These are phyloP conservation scores for Theocolax elegans DNA, from an alignment of 1,140 invertebrate genomes.

Conservation along the genomic window DNA sequence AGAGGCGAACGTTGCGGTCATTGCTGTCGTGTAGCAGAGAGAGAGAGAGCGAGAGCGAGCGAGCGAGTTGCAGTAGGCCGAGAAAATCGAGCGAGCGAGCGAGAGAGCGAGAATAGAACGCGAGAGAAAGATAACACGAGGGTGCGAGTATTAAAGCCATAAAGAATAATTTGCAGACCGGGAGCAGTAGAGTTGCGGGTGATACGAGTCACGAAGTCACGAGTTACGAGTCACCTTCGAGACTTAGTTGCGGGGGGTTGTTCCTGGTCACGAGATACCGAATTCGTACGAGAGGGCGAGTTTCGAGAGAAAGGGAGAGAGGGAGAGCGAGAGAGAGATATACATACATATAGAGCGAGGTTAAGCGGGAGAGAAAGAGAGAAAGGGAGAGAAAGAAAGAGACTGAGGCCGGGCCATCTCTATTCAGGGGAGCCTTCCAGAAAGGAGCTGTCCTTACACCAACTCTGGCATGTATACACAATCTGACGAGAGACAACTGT, in stretches of 20 bases:
- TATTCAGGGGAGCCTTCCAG: too few relatives aligned
- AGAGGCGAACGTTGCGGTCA: constrained; percentile 50
- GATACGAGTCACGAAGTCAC: too few relatives aligned
- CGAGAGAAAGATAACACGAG: constrained; percentile 3
- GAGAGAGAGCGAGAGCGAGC: constrained; percentile 19
- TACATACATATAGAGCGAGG: constrained; percentile 9
- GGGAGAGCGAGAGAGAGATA: constrained; percentile 7
- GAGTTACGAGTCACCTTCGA: too few relatives aligned
- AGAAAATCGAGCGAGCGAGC: constrained; percentile 22
- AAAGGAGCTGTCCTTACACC: too few relatives aligned
- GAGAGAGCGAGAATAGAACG: constrained; percentile 37
- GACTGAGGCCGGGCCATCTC: too few relatives aligned
- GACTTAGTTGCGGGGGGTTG: too few relatives aligned
- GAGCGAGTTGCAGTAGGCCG: constrained; percentile 21
- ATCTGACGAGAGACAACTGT: too few relatives aligned
- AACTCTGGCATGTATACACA: too few relatives aligned
- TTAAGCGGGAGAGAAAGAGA: constrained; percentile 32
- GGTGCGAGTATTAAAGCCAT: neutral
- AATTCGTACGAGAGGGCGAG: neutral
- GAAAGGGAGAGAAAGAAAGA: constrained; percentile 22
- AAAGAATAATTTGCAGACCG: too few relatives aligned
- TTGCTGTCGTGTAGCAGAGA: constrained; percentile 32
- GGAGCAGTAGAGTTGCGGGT: too few relatives aligned
- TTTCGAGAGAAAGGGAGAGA: neutral
- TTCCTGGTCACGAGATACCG: too few relatives aligned